Conservation (phyloP, 1,140 invertebrate species). For the Drosophila nikananu region DNA sequence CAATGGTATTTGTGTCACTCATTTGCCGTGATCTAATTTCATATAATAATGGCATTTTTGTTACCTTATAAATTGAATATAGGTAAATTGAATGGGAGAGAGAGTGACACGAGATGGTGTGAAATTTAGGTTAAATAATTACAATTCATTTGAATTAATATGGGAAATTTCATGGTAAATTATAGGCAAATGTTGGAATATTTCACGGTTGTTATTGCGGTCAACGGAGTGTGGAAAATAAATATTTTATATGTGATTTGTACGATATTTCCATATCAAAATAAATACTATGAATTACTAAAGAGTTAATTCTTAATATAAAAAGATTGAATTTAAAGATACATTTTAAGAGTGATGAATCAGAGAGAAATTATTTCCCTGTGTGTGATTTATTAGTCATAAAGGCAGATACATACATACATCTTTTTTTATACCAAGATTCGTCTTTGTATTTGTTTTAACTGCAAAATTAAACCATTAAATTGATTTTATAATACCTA, state of each 20-base stretch:
- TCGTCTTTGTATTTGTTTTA: not conserved
- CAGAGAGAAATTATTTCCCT: not conserved
- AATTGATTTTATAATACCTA: not conserved
- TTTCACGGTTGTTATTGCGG: slow-evolving; percentile 1
- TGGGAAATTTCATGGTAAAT: slow-evolving; percentile 25
- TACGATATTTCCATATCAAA: not conserved
- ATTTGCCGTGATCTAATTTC: slow-evolving; percentile 34
- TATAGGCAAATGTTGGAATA: slow-evolving; percentile 13
- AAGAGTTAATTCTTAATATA: no score
- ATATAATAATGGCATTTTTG: slow-evolving; percentile 21
- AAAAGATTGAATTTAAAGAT: no score
- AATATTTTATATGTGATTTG: not conserved
- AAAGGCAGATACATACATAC: not conserved
- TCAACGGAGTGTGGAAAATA: not conserved
- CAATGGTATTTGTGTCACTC: slow-evolving; percentile 56
- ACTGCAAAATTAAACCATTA: not conserved
- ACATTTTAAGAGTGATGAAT: slow-evolving; percentile 1
- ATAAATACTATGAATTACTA: not conserved
- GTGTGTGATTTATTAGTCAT: slow-evolving; percentile 22
- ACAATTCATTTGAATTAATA: slow-evolving; percentile 19
- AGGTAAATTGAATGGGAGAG: not conserved
- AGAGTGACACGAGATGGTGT: slow-evolving; percentile 16
- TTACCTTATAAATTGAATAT: slow-evolving; percentile 31
- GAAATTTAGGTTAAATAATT: slow-evolving; percentile 38
- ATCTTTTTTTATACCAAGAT: not conserved